Conservation (phyloP, 2,797 vertebrate species). For the Dipus sagitta region DNA sequence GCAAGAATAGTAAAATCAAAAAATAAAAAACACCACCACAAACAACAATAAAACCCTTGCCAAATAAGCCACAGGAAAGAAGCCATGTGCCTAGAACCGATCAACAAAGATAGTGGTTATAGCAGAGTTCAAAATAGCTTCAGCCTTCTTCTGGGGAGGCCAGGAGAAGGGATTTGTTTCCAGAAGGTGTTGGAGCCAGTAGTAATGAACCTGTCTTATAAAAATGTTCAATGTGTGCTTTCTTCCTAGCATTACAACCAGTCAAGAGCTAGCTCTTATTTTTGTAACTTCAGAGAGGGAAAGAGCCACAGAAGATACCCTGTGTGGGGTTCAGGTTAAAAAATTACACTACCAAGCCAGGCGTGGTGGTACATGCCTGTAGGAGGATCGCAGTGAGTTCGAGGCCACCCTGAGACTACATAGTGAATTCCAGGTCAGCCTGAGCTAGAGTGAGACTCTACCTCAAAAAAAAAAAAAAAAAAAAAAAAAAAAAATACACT, state of each 20-base stretch:
- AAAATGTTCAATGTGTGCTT: neutral
- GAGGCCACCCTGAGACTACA: too few relatives aligned
- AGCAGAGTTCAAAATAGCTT: neutral
- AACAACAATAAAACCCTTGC: neutral
- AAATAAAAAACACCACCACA: too few relatives aligned
- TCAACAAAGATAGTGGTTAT: neutral
- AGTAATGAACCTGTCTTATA: constrained; percentile 34
- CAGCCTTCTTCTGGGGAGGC: neutral
- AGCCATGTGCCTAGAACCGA: neutral
- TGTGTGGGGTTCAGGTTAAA: neutral
- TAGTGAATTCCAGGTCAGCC: too few relatives aligned
- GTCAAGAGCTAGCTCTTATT: neutral
- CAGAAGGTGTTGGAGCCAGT: neutral
- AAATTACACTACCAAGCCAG: neutral
- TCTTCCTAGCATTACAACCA: neutral
- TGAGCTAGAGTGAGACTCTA: too few relatives aligned
- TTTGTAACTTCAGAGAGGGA: constrained; percentile 14
- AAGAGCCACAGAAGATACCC: constrained; percentile 9
- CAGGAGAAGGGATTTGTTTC: constrained; percentile 21
- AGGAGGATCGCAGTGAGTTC: too few relatives aligned
- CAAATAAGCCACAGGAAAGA: constrained; percentile 21
- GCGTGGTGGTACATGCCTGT: too few relatives aligned
- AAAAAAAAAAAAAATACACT: constrained; percentile 27
- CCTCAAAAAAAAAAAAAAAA: constrained; percentile 11
- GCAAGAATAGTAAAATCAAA: too few relatives aligned